A percentile compares a stretch with the other conserved stretches of the same genome.
These are phyloP conservation scores for Hirudinaria manillensis DNA, from an alignment of 2,888 invertebrate species.

Conservation along the genomic window DNA sequence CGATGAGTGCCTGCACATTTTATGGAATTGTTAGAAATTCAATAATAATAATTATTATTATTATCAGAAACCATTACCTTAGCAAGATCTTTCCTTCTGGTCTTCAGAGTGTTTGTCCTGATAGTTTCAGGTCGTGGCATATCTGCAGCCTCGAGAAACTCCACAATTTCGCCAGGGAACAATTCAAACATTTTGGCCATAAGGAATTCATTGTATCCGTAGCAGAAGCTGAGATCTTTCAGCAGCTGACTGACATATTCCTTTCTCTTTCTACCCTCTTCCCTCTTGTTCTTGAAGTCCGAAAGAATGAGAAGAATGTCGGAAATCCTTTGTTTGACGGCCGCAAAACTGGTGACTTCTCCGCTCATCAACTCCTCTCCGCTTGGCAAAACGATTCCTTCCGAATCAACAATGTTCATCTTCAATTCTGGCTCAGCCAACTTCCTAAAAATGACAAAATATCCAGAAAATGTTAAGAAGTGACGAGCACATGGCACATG, in stretches of 20 bases:
- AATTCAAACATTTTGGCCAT: conserved; percentile 70
- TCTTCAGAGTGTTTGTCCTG: conserved; percentile 86
- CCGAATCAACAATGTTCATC: conserved; percentile 68
- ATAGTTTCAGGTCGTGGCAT: conserved; percentile 88
- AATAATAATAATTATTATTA: too few relatives aligned
- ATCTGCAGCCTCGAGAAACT: conserved; percentile 94
- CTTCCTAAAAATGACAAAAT: conserved; percentile 55
- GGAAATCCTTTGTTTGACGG: conserved; percentile 80
- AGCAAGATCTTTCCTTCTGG: conserved; percentile 79
- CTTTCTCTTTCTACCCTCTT: conserved; percentile 61
- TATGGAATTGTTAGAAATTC: background rate
- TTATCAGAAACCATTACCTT: conserved; percentile 58
- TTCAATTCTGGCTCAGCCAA: conserved; percentile 75
- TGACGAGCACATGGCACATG: background rate
- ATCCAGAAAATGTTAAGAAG: background rate
- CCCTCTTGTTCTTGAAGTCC: conserved; percentile 63
- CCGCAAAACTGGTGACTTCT: conserved; percentile 59
- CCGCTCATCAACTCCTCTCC: conserved; percentile 64
- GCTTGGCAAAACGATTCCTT: conserved; percentile 66
- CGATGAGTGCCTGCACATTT: conserved; percentile 70
- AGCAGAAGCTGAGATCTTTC: conserved; percentile 83
- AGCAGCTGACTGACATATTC: conserved; percentile 76
- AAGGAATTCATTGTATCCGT: conserved; percentile 91
- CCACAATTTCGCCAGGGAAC: conserved; percentile 62
- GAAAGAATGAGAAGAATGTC: conserved; percentile 72